These are phyloP conservation scores for Tapirus terrestris DNA, from an alignment of 2,113 vertebrate genomes.

Conservation along the genomic window DNA sequence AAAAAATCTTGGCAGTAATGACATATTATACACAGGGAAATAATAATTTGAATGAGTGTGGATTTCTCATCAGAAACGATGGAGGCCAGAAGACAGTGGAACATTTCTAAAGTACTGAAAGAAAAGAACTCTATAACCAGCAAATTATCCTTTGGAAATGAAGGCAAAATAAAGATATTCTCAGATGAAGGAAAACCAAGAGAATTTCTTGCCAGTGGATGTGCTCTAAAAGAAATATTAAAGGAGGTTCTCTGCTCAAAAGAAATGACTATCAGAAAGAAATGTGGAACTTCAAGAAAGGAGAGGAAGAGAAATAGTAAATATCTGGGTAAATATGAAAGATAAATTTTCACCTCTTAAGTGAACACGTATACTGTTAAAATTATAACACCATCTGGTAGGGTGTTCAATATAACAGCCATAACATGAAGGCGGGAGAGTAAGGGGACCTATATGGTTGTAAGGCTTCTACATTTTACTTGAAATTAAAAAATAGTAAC, in stretches of 20 bases:
- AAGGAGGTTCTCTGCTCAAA: not conserved
- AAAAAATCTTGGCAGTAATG: not conserved
- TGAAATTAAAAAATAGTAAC: conserved; percentile 5
- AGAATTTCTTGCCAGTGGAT: not conserved
- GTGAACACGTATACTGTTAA: not conserved
- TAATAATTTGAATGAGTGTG: not conserved
- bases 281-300: not conserved
- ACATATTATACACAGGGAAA: not conserved
- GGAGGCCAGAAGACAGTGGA: not conserved
- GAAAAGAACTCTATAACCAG: not conserved
- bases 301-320: not conserved
- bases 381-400: not conserved
- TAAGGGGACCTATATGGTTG: not conserved
- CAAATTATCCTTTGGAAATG: not conserved
- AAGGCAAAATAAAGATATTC: conserved; percentile 13
- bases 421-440: not conserved
- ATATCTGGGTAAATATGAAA: not conserved
- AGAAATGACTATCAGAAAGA: not conserved
- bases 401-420: not conserved
- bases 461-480: not conserved
- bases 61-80: not conserved
- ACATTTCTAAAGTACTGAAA: not conserved
- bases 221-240: not conserved
- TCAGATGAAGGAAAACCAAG: not conserved
- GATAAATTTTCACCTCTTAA: not conserved